Base-by-base conservation (phyloP, 2,888 invertebrate species). In the Torymus aiolomorphi region DNA sequence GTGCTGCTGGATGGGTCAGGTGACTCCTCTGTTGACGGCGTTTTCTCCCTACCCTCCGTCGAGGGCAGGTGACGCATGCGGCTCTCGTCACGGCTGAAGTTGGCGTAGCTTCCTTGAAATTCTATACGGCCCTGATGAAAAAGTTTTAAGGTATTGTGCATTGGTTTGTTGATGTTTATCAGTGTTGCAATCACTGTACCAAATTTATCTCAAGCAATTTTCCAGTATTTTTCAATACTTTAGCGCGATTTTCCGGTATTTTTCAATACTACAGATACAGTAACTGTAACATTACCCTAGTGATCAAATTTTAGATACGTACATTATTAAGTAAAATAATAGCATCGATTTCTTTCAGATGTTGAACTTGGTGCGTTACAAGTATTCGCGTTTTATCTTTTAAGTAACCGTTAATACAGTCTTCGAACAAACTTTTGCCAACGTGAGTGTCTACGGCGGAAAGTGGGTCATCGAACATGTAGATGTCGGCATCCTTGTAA, bases 291-390 rank as follows among this genome's bases (percentile, higher is more conserved):
- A 31, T 31, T 31, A 42, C 5, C 8, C 8, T 42, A 42, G 8
- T 42, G 8, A 42, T 12, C 16, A 63, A 16, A 51, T 42, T 51
- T 59, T 52, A 13, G n/a, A 13, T 52, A 20, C 69, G 92, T 86
- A 94, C 95, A 87, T 94, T 94, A 76, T 93, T 92, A 70, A 95
- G 87, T 73, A 95, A 92, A 82, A 95, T 90, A 67, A 95, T 92
- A 80, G 92, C 92, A 88, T 94, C 93, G 0, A 93, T 94, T n/a
- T 92, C 87, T 84, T 93, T 93, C 49, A 95, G 91, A 86, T 95
- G 95, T 87, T 97, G 97, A 31, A 96, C 91, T 88, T 97, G 97
- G 89, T 97, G 97, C 0, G 97, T 97, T 80, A 96, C 95, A 12
- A 97, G 92, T 82, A 97, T 93, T 42, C 95, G 92, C 1, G 95